Conservation (phyloP, 2,797 vertebrate genomes). For the Halcyon chelicuti region DNA sequence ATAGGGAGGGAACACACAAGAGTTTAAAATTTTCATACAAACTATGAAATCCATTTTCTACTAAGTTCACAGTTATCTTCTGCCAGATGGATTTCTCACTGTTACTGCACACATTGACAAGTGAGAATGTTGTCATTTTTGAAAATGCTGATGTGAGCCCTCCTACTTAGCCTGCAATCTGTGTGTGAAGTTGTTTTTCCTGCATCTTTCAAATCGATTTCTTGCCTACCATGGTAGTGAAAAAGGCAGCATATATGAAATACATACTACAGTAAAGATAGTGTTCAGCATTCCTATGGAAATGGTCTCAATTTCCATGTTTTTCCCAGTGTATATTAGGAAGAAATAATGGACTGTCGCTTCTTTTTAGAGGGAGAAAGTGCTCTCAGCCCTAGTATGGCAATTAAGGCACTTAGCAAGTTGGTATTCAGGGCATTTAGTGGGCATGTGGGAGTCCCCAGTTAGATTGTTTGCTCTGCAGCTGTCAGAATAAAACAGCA, state of each 20-base stretch:
- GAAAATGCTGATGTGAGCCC: background rate
- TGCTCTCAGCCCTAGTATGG: background rate
- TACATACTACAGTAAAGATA: background rate
- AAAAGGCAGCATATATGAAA: background rate
- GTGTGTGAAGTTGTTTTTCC: background rate
- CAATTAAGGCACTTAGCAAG: background rate
- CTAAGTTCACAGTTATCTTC: background rate
- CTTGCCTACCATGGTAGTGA: background rate
- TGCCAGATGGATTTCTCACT: constrained; percentile 46
- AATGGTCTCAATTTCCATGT: background rate
- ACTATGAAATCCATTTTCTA: background rate
- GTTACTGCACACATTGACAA: constrained; percentile 34
- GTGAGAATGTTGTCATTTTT: constrained; percentile 15
- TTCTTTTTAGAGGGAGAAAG: background rate
- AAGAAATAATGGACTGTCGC: background rate
- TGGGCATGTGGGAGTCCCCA: fast-evolving
- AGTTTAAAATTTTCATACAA: background rate
- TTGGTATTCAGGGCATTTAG: background rate
- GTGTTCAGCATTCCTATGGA: background rate
- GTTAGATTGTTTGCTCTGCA: background rate
- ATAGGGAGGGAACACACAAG: background rate
- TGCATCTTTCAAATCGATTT: background rate
- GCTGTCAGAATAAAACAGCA: background rate
- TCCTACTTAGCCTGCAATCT: background rate
- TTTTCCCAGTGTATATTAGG: background rate